Evolutionary conservation across 2,888 invertebrate genomes (phyloP).

Genomic region (Zeuzera pyrina): DNA sequence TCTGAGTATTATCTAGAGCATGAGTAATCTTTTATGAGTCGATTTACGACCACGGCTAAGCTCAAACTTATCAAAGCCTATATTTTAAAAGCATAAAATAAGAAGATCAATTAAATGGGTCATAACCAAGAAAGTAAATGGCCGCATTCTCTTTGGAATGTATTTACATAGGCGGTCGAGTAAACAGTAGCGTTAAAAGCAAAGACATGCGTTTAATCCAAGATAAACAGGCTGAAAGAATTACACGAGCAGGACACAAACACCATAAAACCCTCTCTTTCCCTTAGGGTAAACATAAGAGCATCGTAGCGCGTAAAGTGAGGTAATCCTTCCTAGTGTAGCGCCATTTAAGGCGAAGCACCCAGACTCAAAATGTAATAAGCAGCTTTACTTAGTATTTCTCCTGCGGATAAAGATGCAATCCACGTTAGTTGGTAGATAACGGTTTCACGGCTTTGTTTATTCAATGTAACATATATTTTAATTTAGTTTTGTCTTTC

Average conservation of each 20-base stretch:
- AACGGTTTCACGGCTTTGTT: too few species aligned
- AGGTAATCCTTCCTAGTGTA: conserved; percentile 49
- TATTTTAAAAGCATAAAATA: conserved; percentile 58
- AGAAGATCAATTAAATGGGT: conserved; percentile 60
- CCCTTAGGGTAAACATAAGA: conserved; percentile 45
- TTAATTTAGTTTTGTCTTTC: too few species aligned
- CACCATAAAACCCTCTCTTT: conserved; percentile 42
- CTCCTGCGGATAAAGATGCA: conserved; percentile 39
- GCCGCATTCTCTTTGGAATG: conserved; percentile 52
- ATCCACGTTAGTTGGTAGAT: too few species aligned
- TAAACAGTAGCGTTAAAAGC: conserved; percentile 68
- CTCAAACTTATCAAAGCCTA: conserved; percentile 47
- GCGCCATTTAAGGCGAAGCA: conserved; percentile 44
- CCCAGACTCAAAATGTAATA: conserved; percentile 50
- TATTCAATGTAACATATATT: too few species aligned
- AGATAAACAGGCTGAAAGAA: conserved; percentile 64
- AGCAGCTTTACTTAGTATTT: conserved; percentile 49
- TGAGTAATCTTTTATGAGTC: conserved; percentile 32
- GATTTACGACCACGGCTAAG: conserved; percentile 46
- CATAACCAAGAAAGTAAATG: conserved; percentile 54
- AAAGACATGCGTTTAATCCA: conserved; percentile 68
- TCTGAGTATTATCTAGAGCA: conserved; percentile 35
- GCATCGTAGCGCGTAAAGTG: conserved; percentile 41
- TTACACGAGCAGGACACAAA: conserved; percentile 57
- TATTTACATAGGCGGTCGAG: conserved; percentile 57